Evolutionary conservation across 2,797 vertebrate species (phyloP), one percentile per base, ranked within the genome.

Genomic region (Hemitrygon akajei): DNA sequence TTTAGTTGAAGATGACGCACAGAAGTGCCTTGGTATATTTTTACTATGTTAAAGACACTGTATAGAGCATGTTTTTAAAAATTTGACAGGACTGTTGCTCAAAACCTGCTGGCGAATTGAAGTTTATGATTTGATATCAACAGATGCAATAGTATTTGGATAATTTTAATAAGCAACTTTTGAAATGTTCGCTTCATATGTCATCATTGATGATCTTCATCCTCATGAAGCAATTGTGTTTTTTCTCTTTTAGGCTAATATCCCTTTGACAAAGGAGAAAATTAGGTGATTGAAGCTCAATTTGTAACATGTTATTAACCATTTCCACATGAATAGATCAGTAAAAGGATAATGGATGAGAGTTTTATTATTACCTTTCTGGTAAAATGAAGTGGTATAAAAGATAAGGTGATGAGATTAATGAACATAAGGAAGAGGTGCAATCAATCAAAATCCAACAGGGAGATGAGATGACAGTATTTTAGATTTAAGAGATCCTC

Each of bases 381-480:
- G 97, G 97, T 97, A 98, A 98, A 98, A 99, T 99, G 98, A 99
- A 98, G 98, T 98, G 98, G 98, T 98, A 98, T 98, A 97, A 97
- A 98, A 98, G 98, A 99, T 99, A 99, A 99, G 98, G 98, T 99
- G 98, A 99, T 97, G 98, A 98, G 98, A 99, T 98, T 99, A 99
- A 99, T 99, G 98, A 99, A 98, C 97, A 97, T 97, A 97, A 97
- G 97, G 97, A 98, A 98, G 97, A 97, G 97, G 95, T 97, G 97
- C 98, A 98, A 99, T 99, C 98, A 97, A 98, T 99, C 98, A 99
- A 97, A 96, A 97, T 97, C 97, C 96, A 97, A 97, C 94, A 95
- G 95, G 95, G 95, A 95, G 95, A 95, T 94, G 96, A 95, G 96
- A 96, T 96, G 96, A 96, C 97, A 95, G 95, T 94, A 95, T 95